Percentiles rank a stretch among this genome's conserved stretches.
phyloP scores from a whole-genome alignment of 2,797 vertebrate genomes.

The Dipus sagitta region DNA sequence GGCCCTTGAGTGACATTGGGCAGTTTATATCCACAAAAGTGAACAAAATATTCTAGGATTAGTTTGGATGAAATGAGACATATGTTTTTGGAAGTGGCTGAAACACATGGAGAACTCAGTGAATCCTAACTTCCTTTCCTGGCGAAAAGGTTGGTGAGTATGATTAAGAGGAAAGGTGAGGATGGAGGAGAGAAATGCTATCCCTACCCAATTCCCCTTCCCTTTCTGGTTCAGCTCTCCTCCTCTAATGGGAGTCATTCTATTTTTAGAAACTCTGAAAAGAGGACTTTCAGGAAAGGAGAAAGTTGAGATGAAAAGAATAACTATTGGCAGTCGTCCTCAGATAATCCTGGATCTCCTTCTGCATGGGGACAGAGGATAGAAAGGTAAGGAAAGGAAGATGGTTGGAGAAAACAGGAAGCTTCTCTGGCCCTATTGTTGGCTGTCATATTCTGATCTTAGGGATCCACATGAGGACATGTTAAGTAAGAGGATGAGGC shows the following conservation, averaged over 20 bases:
- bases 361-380: neutral
- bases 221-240: neutral
- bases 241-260: neutral
- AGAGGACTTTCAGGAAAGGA: neutral
- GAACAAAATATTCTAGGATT: neutral
- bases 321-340: neutral
- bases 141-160: neutral
- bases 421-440: neutral
- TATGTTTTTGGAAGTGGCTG: neutral
- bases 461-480: neutral
- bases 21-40: neutral
- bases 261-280: neutral
- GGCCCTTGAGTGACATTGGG: neutral
- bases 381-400: neutral
- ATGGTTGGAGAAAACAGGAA: neutral
- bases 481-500: neutral
- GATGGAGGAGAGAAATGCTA: neutral
- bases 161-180: neutral
- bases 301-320: neutral
- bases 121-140: neutral
- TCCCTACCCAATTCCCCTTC: too few relatives aligned
- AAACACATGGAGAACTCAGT: neutral
- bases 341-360: neutral
- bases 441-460: neutral
- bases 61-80: neutral